Evolutionary conservation across 2,113 vertebrate genomes (phyloP), one percentile per base, ranked within the genome.

Genomic region (Brachypodius melanocephalos): DNA sequence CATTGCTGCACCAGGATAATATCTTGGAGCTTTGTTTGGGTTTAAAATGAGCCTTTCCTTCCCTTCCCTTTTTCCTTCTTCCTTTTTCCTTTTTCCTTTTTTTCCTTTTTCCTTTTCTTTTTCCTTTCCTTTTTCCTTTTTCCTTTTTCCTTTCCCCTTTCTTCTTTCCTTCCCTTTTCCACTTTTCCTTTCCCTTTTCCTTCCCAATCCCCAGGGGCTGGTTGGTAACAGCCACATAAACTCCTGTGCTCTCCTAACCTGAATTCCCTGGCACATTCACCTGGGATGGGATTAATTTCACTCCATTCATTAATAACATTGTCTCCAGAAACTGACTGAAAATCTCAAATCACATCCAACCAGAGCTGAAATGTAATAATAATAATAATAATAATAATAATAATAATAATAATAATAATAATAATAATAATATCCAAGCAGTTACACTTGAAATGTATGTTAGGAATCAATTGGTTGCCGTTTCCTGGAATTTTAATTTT

Each of bases 291-390:
- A 40, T 48, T 51, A 5, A 73, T 52, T 85, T 65, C 20, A 31
- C 69, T 36, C 57, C 83, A 22, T 32, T 36, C 22, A 32, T 45
- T 38, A 52, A 51, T 42, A 88, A 69, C 7, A 7, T 66, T 48
- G 55, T 43, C 62, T 67, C 8, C 69, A 74, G 54, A 73, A 85
- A 51, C 6, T 9, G 25, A 21, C 36, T 36, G 42, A 79, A 83
- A 69, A n/a, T 29, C 77, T 74, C 87, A 78, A 86, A 40, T 65
- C 86, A 81, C 88, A 86, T 58, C 46, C 89, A 84, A 62, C 8
- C 42, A 51, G 42, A 88, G n/a, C 38, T 74, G 21, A 66, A 52
- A 51, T 66, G 34, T 17, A n/a, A n/a, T 67, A 59, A 29, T 49
- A 25, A 12, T 46, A 59, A 48, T 20, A 49, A 13, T 24, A 62